These are phyloP conservation scores for Naja naja DNA, from an alignment of 2,113 vertebrate genomes.

Conservation along the genomic window DNA sequence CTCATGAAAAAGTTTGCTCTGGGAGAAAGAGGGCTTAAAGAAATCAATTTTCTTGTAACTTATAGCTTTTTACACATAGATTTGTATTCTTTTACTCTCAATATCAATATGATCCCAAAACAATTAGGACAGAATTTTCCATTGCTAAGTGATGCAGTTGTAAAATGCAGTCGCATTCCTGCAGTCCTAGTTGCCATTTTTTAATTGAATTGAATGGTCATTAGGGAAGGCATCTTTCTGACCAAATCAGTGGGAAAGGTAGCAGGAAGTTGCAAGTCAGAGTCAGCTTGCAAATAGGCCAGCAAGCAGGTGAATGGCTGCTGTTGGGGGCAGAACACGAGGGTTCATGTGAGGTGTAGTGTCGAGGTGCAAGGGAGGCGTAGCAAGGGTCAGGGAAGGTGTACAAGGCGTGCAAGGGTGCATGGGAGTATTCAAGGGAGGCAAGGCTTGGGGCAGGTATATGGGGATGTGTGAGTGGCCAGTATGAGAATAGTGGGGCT, in stretches of 20 bases:
- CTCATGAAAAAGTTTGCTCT: fast-evolving
- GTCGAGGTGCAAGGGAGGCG: neutral
- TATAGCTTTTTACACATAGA: neutral
- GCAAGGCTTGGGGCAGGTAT: neutral
- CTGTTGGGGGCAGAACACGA: neutral
- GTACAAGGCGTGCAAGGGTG: neutral
- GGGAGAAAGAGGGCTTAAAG: neutral
- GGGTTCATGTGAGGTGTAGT: neutral
- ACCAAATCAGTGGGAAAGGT: no score
- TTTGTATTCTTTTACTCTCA: neutral
- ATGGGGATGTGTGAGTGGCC: neutral
- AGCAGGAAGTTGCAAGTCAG: no score
- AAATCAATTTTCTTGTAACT: neutral
- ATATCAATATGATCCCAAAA: no score
- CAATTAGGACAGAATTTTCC: neutral
- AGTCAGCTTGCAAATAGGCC: no score
- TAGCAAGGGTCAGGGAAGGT: neutral
- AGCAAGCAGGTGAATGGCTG: no score
- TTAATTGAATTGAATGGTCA: neutral
- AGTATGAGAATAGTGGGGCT: no score
- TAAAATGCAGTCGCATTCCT: neutral
- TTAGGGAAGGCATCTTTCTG: no score
- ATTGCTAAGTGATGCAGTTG: neutral
- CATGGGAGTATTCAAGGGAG: neutral
- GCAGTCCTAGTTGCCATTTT: no score